A percentile compares a stretch with the other conserved stretches of the same genome.
These are phyloP conservation scores for Steinernema carpocapsae DNA, from an alignment of 2,888 invertebrate genomes.

Conservation along the genomic window DNA sequence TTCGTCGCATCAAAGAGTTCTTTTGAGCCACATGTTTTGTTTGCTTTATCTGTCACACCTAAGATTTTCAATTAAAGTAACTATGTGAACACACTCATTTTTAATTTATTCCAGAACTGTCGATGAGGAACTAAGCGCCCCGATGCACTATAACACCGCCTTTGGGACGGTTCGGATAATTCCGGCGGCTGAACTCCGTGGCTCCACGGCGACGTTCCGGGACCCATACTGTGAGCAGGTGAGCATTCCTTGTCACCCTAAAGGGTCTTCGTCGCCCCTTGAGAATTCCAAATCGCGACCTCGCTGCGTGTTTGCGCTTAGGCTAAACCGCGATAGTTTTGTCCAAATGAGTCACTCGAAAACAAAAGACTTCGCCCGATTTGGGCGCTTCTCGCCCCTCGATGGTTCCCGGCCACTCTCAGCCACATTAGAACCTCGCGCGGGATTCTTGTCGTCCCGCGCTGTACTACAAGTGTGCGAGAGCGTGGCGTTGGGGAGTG, in stretches of 20 bases:
- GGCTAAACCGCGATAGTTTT: constrained; percentile 2
- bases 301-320: not conserved
- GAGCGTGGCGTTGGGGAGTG: not conserved
- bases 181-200: not conserved
- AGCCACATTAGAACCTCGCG: not conserved
- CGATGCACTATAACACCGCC: constrained; percentile 10
- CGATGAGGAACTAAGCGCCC: not conserved
- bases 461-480: not conserved
- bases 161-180: constrained; percentile 19
- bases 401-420: not conserved
- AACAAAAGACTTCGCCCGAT: constrained; percentile 7
- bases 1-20: no score
- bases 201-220: not conserved
- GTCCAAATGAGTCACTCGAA: constrained; percentile 19
- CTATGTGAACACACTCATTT: no score
- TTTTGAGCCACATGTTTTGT: no score
- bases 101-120: not conserved
- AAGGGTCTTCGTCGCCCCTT: not conserved
- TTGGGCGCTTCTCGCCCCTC: not conserved
- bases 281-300: not conserved
- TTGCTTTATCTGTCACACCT: no score
- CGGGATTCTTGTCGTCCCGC: not conserved
- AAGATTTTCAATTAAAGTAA: no score
- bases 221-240: not conserved
- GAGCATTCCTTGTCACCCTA: not conserved